Percentiles rank a stretch among this genome's conserved stretches.
phyloP scores from a whole-genome alignment of 2,888 invertebrate genomes.

The Metopia argyrocephala region DNA sequence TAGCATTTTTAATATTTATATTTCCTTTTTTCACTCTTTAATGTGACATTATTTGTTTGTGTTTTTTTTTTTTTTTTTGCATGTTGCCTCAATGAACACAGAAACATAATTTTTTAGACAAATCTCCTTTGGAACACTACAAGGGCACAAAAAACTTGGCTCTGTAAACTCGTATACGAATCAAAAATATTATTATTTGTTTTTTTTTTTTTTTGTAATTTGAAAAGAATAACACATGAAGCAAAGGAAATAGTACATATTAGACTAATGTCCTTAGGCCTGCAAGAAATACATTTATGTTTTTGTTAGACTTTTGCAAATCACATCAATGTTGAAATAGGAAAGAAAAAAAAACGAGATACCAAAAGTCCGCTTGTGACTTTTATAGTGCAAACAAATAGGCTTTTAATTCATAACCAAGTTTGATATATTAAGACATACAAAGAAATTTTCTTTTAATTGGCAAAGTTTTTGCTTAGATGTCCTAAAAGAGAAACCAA shows the following conservation, averaged over 20 bases:
- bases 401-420: conserved; percentile 6
- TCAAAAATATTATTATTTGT: conserved; percentile 54
- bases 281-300: conserved; percentile 23
- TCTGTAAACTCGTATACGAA: conserved; percentile 25
- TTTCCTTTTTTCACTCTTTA: neutral
- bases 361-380: neutral
- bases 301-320: conserved; percentile 7
- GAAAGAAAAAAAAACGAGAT: neutral
- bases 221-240: neutral
- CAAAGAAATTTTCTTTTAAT: conserved; percentile 21
- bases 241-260: conserved; percentile 44
- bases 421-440: conserved; percentile 5
- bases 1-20: conserved; percentile 42
- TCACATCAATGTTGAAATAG: neutral
- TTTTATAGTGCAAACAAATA: neutral
- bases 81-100: neutral
- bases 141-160: neutral
- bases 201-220: too few relatives aligned
- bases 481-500: neutral
- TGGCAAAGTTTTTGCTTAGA: neutral
- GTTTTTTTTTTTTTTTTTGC: conserved; percentile 3
- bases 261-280: conserved; percentile 53
- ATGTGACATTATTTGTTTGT: neutral
- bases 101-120: conserved; percentile 41
- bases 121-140: conserved; percentile 3